phyloP scores from a whole-genome alignment of 2,113 vertebrate species.

The Nematolebias whitei region DNA sequence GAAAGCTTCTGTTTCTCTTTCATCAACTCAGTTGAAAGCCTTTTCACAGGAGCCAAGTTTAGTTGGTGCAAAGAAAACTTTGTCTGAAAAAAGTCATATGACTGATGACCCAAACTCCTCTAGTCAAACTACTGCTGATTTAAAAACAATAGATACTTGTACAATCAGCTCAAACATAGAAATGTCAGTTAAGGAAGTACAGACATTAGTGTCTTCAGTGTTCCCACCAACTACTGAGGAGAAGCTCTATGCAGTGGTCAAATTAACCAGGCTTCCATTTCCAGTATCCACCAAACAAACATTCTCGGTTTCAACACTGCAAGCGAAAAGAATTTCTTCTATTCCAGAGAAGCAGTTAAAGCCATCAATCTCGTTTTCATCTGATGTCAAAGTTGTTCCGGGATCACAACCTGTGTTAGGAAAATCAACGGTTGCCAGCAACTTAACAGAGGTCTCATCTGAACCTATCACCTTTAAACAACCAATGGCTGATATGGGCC shows the following conservation, averaged over 20 bases:
- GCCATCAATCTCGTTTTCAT: neutral
- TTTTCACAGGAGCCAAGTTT: neutral
- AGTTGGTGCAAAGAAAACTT: neutral
- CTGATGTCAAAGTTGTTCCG: slow-evolving; percentile 3
- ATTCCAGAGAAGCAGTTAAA: slow-evolving; percentile 6
- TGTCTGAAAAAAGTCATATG: neutral
- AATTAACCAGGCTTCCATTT: slow-evolving; percentile 48
- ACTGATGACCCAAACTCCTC: neutral
- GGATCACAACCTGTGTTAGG: no score
- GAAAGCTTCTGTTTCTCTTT: neutral
- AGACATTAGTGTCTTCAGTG: neutral
- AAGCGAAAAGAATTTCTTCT: neutral
- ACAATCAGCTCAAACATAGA: slow-evolving; percentile 4
- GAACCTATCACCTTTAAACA: neutral
- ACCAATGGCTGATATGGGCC: neutral
- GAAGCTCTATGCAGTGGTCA: slow-evolving; percentile 31
- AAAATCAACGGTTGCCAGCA: no score
- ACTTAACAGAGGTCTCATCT: neutral
- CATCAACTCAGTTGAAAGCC: neutral
- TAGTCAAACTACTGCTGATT: slow-evolving; percentile 2
- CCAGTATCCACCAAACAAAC: slow-evolving; percentile 24
- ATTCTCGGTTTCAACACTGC: slow-evolving; percentile 10
- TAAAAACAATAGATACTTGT: neutral
- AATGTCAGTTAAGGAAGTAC: neutral
- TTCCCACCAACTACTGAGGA: neutral